A percentile compares a stretch with the other conserved stretches of the same genome.
These are phyloP conservation scores for Zalophus californianus DNA, from an alignment of 2,797 vertebrate genomes.

Conservation along the genomic window DNA sequence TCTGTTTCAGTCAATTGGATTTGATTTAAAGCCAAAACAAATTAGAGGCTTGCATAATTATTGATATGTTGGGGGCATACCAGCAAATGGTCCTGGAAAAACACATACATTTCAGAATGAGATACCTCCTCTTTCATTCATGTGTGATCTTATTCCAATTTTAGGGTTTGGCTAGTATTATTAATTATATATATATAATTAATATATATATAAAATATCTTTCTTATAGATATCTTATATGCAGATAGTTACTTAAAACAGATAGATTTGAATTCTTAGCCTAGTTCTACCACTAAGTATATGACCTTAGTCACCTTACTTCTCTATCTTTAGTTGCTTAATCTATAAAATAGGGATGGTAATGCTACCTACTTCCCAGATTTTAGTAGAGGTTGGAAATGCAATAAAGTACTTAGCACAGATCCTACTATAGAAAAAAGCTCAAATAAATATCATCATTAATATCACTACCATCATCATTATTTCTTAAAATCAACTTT, in stretches of 20 bases:
- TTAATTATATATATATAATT: not conserved
- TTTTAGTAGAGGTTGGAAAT: not conserved
- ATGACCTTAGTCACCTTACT: not conserved
- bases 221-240: not conserved
- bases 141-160: not conserved
- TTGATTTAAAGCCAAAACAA: conserved; percentile 19
- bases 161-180: conserved; percentile 13
- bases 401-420: not conserved
- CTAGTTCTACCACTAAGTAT: not conserved
- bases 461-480: not conserved
- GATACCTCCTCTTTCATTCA: not conserved
- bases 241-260: not conserved
- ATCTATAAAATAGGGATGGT: not conserved
- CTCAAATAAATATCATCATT: not conserved
- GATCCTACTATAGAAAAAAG: not conserved
- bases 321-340: not conserved
- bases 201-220: not conserved
- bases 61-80: not conserved
- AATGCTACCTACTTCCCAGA: not conserved
- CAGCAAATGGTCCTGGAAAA: conserved; percentile 3
- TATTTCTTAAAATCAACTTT: not conserved
- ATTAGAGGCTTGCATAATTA: conserved; percentile 38
- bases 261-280: conserved; percentile 21
- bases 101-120: not conserved
- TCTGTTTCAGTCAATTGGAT: conserved; percentile 8